Evolutionary conservation across 2,113 vertebrate species (phyloP).

Genomic region (Terrapene triunguis): DNA sequence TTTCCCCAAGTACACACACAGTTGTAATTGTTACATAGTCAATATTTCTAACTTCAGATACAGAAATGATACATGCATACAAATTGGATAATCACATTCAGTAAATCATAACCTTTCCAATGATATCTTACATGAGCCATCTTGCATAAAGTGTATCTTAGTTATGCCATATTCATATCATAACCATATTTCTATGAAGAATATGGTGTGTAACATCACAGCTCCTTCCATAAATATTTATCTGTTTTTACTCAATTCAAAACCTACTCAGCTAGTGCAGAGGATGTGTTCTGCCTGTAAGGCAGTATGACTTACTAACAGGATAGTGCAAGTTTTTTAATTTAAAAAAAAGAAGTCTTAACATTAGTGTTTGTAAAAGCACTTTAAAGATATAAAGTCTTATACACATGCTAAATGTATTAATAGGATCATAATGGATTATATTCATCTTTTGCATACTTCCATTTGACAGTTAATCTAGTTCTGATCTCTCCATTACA

Average conservation of each 20-base stretch:
- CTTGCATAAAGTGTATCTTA: too few species aligned
- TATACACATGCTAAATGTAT: neutral
- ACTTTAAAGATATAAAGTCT: neutral
- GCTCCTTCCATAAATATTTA: neutral
- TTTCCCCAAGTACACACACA: too few species aligned
- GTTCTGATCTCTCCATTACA: rapidly evolving
- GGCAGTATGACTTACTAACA: neutral
- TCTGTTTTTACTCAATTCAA: neutral
- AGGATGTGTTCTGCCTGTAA: neutral
- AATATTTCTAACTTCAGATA: too few species aligned
- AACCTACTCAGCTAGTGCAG: neutral
- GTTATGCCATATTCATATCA: too few species aligned
- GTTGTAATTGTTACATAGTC: too few species aligned
- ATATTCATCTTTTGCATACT: neutral
- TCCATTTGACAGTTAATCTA: neutral
- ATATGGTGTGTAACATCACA: too few species aligned
- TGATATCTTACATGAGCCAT: too few species aligned
- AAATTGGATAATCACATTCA: too few species aligned
- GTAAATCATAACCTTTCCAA: too few species aligned
- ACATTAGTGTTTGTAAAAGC: neutral
- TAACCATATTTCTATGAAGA: too few species aligned
- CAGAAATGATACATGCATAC: too few species aligned
- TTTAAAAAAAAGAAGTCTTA: neutral
- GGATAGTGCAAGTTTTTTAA: neutral
- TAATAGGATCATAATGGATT: neutral